Base-by-base conservation (phyloP, 2,113 vertebrate species). In the Gobio gobio region DNA sequence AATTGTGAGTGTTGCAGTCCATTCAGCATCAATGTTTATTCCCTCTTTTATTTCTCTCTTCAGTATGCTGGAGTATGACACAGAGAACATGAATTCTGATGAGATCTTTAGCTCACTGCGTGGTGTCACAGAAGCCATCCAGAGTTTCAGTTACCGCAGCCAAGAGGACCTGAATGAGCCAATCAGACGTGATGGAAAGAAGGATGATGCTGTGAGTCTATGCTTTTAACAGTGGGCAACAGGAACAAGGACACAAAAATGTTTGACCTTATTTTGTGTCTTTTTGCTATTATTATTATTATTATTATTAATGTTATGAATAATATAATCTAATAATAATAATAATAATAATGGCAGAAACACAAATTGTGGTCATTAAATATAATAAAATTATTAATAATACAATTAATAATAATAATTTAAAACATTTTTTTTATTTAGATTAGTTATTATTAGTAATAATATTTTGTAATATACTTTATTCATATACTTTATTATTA, bases 101-200 rank as follows among this genome's bases (percentile, higher is more conserved):
- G 98, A 99, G 94, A 99, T 99, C 94, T 99, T 99, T 93, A 99
- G 97, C 92, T 99, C 98, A 20, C 94, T 99, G 87, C 97, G 98
- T 51, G 98, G 98, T 5, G 98, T 99, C 90, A 99, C 98, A 3
- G 97, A 99, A 93, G 98, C 98, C 3, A 99, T 99, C 88, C 97
- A 99, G 93, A 99, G 97, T 90, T 99, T 98, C 91, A 99, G 98
- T 94, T 99, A 97, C 93, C 96, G 97, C 87, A 99, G 98, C 90
- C 98, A 99, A 92, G 98, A 99, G 89, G 98, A 99, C 92, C 94
- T 99, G 87, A 98, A 99, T 9, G 97, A 99, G 80, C 96, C 98
- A 6, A 94, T 97, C 86, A 96, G 96, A 84, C 96, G 97, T 43
- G 98, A 99, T 36, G 94, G 96, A 56, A 99, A 97, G 92, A 97